Base-by-base conservation (phyloP, 1,140 invertebrate species). In the Drosophila arawakana region DNA sequence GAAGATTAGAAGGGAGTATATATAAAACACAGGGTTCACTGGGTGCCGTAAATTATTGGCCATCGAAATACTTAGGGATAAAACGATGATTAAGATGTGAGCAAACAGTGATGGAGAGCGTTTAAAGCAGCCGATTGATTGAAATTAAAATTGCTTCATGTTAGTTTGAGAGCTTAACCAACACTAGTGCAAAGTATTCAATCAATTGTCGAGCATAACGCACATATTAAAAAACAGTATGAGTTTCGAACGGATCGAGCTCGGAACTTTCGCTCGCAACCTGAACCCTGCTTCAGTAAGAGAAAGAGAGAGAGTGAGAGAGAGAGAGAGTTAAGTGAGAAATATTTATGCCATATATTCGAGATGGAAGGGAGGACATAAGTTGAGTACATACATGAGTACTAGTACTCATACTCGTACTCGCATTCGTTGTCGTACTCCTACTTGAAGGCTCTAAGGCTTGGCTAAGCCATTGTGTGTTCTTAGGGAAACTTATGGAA, bases 191-290 rank as follows among this genome's bases (percentile, higher is more conserved):
- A 46, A 46, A n/a, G 25, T 18, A 61, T 76, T 82, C 84, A 89
- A 83, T 83, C 83, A 83, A 78, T 67, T 80, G 67, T 54, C 54
- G 43, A 30, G 21, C 41, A 57, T 60, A 71, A 76, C 81, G 79
- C 68, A 69, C 58, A 15, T 41, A 65, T 66, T 58, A 65, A 44
- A 62, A 83, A 58, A 83, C 83, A 88, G 83, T 88, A 65, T 78
- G 50, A 88, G 83, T 88, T 88, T 88, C 83, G 83, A 88, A 88
- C 83, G 83, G 83, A 89, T 83, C 84, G 83, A 88, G 83, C 83
- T 83, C 80, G 80, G 83, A 88, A 86, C 82, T 88, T 68, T 68
- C 82, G 76, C 78, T 76, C 68, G 80, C 68, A 83, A 79, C 73
- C 81, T 88, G 76, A 73, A 79, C 59, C 59, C 77, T 79, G 74